Evolutionary conservation across 2,797 vertebrate species (phyloP).

Genomic region (Linurgus olivaceus): DNA sequence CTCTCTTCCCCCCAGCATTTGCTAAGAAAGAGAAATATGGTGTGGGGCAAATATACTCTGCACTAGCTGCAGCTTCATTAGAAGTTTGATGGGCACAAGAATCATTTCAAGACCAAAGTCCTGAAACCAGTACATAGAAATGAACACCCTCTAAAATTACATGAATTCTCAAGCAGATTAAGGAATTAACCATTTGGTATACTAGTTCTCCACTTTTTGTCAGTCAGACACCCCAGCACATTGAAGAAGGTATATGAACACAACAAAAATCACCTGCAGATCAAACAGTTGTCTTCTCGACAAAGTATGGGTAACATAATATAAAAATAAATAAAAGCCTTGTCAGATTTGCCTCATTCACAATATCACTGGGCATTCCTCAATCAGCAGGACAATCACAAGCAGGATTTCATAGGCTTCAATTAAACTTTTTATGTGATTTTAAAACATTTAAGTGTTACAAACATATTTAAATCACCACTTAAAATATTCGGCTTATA

Average conservation of each 20-base stretch:
- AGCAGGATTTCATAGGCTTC: conserved; percentile 70
- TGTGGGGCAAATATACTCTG: background rate
- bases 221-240: conserved; percentile 47
- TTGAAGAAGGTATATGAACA: conserved; percentile 57
- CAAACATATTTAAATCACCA: conserved; percentile 75
- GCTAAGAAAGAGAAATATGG: conserved; percentile 12
- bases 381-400: conserved; percentile 76
- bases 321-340: conserved; percentile 56
- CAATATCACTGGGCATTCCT: conserved; percentile 70
- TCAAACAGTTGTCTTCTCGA: conserved; percentile 62
- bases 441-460: conserved; percentile 74
- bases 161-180: conserved; percentile 14
- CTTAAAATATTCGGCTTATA: conserved; percentile 64
- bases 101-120: conserved; percentile 5
- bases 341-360: conserved; percentile 56
- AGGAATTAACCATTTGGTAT: conserved; percentile 56
- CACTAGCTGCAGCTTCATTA: conserved; percentile 16
- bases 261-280: conserved; percentile 51
- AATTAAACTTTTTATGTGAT: conserved; percentile 69
- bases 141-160: conserved; percentile 10
- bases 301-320: conserved; percentile 35
- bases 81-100: background rate
- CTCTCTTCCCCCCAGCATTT: background rate
- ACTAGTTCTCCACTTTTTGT: conserved; percentile 47
- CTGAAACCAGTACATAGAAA: conserved; percentile 2